These are phyloP conservation scores for Spinibarbus caldwelli DNA, from an alignment of 2,797 vertebrate species.

Conservation along the genomic window DNA sequence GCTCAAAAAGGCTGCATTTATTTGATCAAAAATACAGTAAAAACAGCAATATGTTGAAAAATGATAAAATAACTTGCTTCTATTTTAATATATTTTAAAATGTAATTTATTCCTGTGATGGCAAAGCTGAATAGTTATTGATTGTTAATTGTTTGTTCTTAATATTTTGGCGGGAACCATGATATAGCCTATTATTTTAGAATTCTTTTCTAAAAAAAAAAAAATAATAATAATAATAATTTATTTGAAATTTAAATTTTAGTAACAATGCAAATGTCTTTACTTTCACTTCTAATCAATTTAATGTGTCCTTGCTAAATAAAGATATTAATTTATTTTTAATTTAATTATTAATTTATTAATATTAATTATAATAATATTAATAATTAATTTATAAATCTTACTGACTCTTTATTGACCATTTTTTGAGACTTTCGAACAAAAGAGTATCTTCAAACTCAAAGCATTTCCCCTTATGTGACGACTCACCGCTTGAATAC, in stretches of 20 bases:
- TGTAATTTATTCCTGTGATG: not conserved
- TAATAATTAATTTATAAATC: too few species aligned
- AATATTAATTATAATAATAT: too few species aligned
- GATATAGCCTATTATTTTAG: not conserved
- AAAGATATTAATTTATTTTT: not conserved
- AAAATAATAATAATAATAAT: too few species aligned
- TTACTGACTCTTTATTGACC: not conserved
- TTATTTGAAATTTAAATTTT: not conserved
- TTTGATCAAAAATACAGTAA: not conserved
- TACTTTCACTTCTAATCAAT: not conserved
- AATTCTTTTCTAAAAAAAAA: too few species aligned
- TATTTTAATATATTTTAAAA: not conserved
- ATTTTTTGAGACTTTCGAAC: not conserved
- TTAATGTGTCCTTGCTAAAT: not conserved
- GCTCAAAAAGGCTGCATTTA: too few species aligned
- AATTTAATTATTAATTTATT: too few species aligned
- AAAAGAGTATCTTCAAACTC: not conserved
- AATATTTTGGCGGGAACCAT: not conserved
- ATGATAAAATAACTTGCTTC: not conserved
- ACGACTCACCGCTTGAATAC: constrained; percentile 89
- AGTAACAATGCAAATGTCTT: not conserved
- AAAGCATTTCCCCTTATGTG: not conserved
- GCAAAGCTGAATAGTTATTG: not conserved
- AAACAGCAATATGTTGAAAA: not conserved
- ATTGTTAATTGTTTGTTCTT: not conserved